Evolutionary conservation across 2,888 invertebrate genomes (phyloP), one percentile per base, ranked within the genome.

Genomic region (Polymixis flavicincta): DNA sequence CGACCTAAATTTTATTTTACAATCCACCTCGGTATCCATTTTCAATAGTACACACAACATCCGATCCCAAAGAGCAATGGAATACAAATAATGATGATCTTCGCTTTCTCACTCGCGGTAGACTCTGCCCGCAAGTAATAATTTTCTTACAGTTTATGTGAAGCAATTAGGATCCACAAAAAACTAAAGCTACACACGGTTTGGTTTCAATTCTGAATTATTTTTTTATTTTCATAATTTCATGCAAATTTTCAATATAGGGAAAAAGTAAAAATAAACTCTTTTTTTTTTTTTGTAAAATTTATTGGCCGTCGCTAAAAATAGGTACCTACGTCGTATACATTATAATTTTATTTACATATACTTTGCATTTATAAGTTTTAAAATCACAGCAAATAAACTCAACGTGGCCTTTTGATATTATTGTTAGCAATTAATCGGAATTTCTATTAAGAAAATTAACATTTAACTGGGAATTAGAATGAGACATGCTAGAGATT

Each of bases 291-390:
- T 88, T 86, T 86, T 88, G 84, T 84, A 92, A 92, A 92, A 89
- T 94, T 91, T 93, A 93, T 94, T 94, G 89, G 83, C 82, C 83
- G 79, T 90, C 88, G 86, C 90, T 94, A 94, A 90, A 95, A 95
- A 95, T 83, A 83, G 55, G n/a, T 94, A 76, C 42, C 59, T 82
- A 94, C 85, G 90, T 92, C 86, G 90, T 90, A 88, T 86, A 87
- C 85, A 80, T 80, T 82, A 78, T 82, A 78, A 75, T 78, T 78
- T 84, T 70, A 84, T 89, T 85, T 85, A 89, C 84, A 88, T 87
- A 78, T 85, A 86, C 76, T 75, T 83, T 81, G 73, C 74, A 80
- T 84, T 83, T 70, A 82, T 80, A 79, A 74, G 45, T 86, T 83
- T 71, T 77, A 79, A 80, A 90, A 92, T 91, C 90, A 92, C 90